Conservation (phyloP, 1,140 invertebrate species). For the Drosophila persimilis region DNA sequence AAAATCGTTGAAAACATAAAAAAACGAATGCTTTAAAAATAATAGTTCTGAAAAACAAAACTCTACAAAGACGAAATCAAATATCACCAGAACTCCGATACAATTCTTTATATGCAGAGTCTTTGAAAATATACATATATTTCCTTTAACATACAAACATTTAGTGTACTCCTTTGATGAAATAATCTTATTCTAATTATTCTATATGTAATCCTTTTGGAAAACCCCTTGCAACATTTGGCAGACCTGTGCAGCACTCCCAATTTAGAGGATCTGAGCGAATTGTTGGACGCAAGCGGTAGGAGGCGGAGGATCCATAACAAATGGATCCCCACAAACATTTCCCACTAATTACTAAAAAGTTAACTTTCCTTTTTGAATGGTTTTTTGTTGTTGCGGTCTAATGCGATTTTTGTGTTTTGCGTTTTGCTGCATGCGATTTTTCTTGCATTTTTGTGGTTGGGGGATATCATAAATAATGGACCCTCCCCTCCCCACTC, state of each 20-base stretch:
- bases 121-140: too few relatives aligned
- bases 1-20: too few relatives aligned
- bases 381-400: slow-evolving; percentile 9
- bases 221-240: slow-evolving; percentile 8
- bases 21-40: too few relatives aligned
- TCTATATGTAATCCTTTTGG: slow-evolving; percentile 20
- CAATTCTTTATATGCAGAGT: too few relatives aligned
- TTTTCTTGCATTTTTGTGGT: slow-evolving; percentile 54
- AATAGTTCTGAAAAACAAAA: too few relatives aligned
- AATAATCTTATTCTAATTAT: not conserved
- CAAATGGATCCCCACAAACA: slow-evolving; percentile 17
- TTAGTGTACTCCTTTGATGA: too few relatives aligned
- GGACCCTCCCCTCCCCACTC: not conserved
- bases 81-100: too few relatives aligned
- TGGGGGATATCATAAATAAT: slow-evolving; percentile 23
- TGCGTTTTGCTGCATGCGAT: slow-evolving; percentile 56
- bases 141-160: too few relatives aligned
- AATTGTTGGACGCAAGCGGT: slow-evolving; percentile 78
- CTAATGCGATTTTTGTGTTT: slow-evolving; percentile 32
- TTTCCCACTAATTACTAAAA: slow-evolving; percentile 11
- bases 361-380: slow-evolving; percentile 15
- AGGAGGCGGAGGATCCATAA: slow-evolving; percentile 42
- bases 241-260: slow-evolving; percentile 70
- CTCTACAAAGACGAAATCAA: too few relatives aligned
- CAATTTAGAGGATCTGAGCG: slow-evolving; percentile 73